These are phyloP conservation scores for Noctua pronuba DNA, from an alignment of 2,888 invertebrate genomes.

Conservation along the genomic window DNA sequence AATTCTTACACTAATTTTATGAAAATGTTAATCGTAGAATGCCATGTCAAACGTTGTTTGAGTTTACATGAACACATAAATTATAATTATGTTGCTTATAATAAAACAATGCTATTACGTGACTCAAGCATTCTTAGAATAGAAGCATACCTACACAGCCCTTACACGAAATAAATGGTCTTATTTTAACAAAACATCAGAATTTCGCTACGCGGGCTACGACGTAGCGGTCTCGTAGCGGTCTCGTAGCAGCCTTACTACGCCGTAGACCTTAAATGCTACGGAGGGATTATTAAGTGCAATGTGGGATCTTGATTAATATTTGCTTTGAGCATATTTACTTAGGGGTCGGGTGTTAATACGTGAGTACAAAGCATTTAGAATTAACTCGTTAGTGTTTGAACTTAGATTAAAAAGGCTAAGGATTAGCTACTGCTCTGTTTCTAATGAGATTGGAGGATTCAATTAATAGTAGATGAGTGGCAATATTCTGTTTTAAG, in stretches of 20 bases:
- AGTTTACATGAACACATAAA: constrained; percentile 32
- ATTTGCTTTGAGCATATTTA: constrained; percentile 55
- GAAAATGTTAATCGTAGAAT: constrained; percentile 42
- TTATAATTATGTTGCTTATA: constrained; percentile 49
- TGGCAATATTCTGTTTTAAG: neutral
- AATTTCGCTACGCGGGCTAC: constrained; percentile 32
- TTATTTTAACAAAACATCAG: constrained; percentile 6
- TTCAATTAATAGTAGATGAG: neutral
- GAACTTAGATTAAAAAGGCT: constrained; percentile 47
- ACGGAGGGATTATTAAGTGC: constrained; percentile 39
- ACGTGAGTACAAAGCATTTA: constrained; percentile 38
- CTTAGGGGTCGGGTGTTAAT: constrained; percentile 41
- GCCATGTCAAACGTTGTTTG: constrained; percentile 34
- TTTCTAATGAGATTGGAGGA: constrained; percentile 20
- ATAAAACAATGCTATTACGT: constrained; percentile 42
- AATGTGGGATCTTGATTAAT: constrained; percentile 48
- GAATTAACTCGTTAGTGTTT: constrained; percentile 33
- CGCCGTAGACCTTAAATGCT: constrained; percentile 46
- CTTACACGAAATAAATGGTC: constrained; percentile 23
- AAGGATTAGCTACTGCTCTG: constrained; percentile 5
- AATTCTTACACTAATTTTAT: constrained; percentile 15
- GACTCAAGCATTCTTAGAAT: constrained; percentile 47
- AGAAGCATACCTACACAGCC: constrained; percentile 22
- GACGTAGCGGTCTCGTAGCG: no score
- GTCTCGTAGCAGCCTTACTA: constrained; percentile 44